Base-by-base conservation (phyloP, 2,888 invertebrate genomes). In the Trichogramma evanescens region DNA sequence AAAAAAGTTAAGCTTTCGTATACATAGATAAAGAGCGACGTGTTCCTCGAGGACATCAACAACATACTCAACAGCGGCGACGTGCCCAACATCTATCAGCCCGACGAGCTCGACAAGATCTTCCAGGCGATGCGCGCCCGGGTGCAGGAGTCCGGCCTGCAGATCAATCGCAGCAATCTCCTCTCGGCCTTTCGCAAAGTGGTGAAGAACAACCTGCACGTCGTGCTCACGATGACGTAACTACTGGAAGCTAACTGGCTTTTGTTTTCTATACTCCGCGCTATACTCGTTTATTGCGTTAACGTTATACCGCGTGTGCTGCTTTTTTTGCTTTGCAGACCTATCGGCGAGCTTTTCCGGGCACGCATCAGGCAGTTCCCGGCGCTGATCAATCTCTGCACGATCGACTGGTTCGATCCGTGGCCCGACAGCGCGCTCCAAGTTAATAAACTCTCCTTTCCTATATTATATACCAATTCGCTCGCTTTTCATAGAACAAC, bases 321-420 rank as follows among this genome's bases (percentile, higher is more conserved):
- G 45, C n/a, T 9, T 9, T 45, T 45, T 45, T 45, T 45, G 45
- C 2, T 45, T 45, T 10, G 46, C 80, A 91, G 92, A 68, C 93
- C 88, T 0, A 89, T 93, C 62, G 93, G 94, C 1, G 90, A 91
- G 78, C 79, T 86, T 63, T 89, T 94, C 77, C 83, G 91, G 43
- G 86, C 88, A 0, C 83, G 90, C 0, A 83, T 95, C 4, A 82
- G 93, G 1, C 88, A 93, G 75, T 95, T 94, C 79, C 95, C 94
- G 0, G 93, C 93, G 0, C 79, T 95, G 45, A 91, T 94, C 43
- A 95, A 92, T 79, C 93, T 93, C 73, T 94, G 93, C 76, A 93
- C 94, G 3, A 93, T 94, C 67, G 93, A 95, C 78, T 95, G 94
- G 94, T 94, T 92, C 79, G 89, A 89, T 78, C 87, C 88, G 58